phyloP scores from a whole-genome alignment of 2,113 vertebrate species.

The Macaca fascicularis region DNA sequence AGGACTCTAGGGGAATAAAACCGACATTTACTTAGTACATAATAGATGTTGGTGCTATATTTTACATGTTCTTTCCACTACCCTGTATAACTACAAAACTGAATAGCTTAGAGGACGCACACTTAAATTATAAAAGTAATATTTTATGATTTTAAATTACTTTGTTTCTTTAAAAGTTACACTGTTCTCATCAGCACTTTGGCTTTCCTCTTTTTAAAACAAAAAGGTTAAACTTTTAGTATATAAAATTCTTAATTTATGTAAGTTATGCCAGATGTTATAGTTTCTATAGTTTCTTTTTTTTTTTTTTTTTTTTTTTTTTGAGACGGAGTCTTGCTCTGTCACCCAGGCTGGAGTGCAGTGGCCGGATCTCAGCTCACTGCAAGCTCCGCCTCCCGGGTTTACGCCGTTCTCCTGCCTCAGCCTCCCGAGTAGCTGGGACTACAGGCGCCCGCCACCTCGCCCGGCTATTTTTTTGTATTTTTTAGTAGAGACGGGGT shows the following conservation, averaged over 20 bases:
- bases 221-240: conserved; percentile 15
- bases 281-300: conserved; percentile 1
- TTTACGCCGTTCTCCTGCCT: too few species aligned
- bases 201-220: conserved; percentile 19
- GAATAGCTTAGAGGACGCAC: neutral
- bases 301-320: too few species aligned
- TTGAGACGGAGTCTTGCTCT: too few species aligned
- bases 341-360: too few species aligned
- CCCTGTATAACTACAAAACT: neutral
- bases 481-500: too few species aligned
- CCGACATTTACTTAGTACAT: conserved; percentile 3
- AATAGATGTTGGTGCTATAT: neutral
- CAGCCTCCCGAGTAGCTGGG: too few species aligned
- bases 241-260: conserved; percentile 4
- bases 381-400: too few species aligned
- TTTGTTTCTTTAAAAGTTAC: neutral
- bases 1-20: conserved; percentile 14
- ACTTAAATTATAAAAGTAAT: neutral
- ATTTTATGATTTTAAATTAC: neutral
- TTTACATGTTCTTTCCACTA: neutral
- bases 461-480: too few species aligned
- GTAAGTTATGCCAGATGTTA: neutral
- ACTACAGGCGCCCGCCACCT: too few species aligned
- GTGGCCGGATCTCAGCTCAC: too few species aligned
- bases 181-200: neutral